These are phyloP conservation scores for Lacerta bilineata DNA, from an alignment of 2,797 vertebrate genomes.

Conservation along the genomic window DNA sequence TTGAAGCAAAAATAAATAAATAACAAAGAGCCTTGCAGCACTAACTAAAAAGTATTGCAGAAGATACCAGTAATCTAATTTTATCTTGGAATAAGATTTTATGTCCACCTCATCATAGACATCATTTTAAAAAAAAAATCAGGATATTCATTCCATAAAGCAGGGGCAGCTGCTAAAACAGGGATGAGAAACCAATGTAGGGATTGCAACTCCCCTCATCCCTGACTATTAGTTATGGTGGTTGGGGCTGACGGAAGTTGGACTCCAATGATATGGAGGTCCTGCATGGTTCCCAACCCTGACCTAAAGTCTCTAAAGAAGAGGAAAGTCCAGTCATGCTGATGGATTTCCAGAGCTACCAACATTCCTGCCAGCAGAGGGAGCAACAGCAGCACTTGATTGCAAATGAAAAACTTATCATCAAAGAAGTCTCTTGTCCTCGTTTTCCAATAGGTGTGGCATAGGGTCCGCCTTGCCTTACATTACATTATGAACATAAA, in stretches of 20 bases:
- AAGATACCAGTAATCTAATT: too few species aligned
- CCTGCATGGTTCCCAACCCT: neutral
- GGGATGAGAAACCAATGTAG: neutral
- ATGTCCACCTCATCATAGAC: too few species aligned
- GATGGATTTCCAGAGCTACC: neutral
- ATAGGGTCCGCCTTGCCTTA: neutral
- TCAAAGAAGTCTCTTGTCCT: neutral
- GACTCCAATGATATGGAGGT: neutral
- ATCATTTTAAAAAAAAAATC: neutral
- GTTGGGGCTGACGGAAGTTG: too few species aligned
- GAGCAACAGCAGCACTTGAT: slow-evolving; percentile 5
- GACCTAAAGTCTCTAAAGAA: neutral
- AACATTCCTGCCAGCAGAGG: slow-evolving; percentile 16
- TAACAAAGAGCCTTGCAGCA: too few species aligned
- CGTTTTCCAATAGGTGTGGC: neutral
- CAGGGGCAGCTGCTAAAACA: neutral
- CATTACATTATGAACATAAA: neutral
- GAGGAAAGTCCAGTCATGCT: neutral
- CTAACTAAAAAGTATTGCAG: too few species aligned
- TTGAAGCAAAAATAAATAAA: too few species aligned
- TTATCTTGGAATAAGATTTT: neutral
- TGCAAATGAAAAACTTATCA: neutral
- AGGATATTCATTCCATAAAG: neutral
- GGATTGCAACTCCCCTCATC: too few species aligned
- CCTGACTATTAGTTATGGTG: too few species aligned